phyloP scores from a whole-genome alignment of 2,888 invertebrate genomes.

The Augochlorella aurata region DNA sequence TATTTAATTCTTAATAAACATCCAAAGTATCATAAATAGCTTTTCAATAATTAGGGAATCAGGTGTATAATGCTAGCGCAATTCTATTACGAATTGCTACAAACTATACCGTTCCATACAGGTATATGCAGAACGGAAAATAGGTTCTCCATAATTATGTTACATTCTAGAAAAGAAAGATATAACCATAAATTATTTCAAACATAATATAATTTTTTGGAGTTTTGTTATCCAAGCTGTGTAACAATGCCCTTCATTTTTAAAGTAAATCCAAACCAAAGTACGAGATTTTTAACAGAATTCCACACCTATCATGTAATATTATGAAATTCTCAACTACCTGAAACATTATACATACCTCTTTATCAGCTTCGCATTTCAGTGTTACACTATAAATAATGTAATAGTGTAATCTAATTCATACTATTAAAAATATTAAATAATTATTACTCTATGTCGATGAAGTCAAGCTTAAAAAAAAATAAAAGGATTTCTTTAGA shows the following conservation, averaged over 20 bases:
- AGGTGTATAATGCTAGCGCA: slow-evolving; percentile 43
- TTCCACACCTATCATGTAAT: slow-evolving; percentile 56
- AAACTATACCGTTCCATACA: slow-evolving; percentile 50
- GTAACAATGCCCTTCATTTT: slow-evolving; percentile 44
- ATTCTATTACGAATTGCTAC: slow-evolving; percentile 46
- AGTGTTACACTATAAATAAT: slow-evolving; percentile 68
- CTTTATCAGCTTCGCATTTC: slow-evolving; percentile 70
- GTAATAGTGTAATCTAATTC: slow-evolving; percentile 71
- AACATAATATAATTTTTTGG: slow-evolving; percentile 62
- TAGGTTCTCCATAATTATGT: slow-evolving; percentile 55
- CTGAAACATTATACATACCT: slow-evolving; percentile 64
- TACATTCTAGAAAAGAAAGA: slow-evolving; percentile 59
- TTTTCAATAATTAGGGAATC: slow-evolving; percentile 54
- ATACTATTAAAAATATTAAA: slow-evolving; percentile 66
- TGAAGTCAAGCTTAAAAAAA: slow-evolving; percentile 67
- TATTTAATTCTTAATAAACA: slow-evolving; percentile 58
- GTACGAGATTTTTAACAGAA: slow-evolving; percentile 64
- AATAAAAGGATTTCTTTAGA: slow-evolving; percentile 70
- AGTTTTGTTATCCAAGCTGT: slow-evolving; percentile 52
- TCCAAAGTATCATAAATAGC: slow-evolving; percentile 57
- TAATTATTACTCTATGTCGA: slow-evolving; percentile 69
- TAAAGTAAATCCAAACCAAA: slow-evolving; percentile 65
- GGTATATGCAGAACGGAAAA: slow-evolving; percentile 52
- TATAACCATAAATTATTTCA: slow-evolving; percentile 75
- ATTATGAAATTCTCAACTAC: slow-evolving; percentile 59